Base-by-base conservation (phyloP, 2,888 invertebrate genomes). In the Cataglyphis cursor region DNA sequence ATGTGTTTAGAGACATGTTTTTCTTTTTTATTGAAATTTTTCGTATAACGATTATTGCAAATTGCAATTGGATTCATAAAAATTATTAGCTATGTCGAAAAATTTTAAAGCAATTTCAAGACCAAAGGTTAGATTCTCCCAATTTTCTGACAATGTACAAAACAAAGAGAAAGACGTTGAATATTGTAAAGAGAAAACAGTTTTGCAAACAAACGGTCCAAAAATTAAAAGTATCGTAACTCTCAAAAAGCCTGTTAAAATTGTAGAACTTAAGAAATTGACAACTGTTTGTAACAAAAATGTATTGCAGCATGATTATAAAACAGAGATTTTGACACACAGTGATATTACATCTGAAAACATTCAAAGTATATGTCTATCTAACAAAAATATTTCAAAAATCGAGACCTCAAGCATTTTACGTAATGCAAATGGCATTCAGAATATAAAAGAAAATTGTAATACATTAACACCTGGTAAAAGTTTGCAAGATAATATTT, bases 111-210 rank as follows among this genome's bases (percentile, higher is more conserved):
- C 62, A 6, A 73, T 89, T n/a, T n/a, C 44, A 6, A 86, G 74
- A 44, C 93, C 93, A 9, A 93, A 92, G 85, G 93, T 93, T 65
- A 87, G 93, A 62, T 93, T 93, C 68, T 87, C 76, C 51, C 88
- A 91, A 83, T 64, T 78, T 57, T 80, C 84, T 21, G 74, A 86
- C 0, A 66, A 51, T 1, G 31, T 57, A 21, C 59, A 57, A 54
- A 64, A 74, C 54, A 66, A 35, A 8, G 57, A 54, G 8, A 62
- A 35, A 15, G 59, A 6, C 1, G 10, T 48, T 66, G 24, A 31
- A 41, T 62, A 48, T n/a, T 10, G 9, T 70, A 59, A 41, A 9
- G 35, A 62, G 6, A 68, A 44, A 12, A 41, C 48, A 9, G 18
- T 21, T 68, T n/a, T 15, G 28, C 74, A 35, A 28, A 62, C 82